Evolutionary conservation across 2,113 vertebrate genomes (phyloP).

Genomic region (Melanerpes aurifrons): DNA sequence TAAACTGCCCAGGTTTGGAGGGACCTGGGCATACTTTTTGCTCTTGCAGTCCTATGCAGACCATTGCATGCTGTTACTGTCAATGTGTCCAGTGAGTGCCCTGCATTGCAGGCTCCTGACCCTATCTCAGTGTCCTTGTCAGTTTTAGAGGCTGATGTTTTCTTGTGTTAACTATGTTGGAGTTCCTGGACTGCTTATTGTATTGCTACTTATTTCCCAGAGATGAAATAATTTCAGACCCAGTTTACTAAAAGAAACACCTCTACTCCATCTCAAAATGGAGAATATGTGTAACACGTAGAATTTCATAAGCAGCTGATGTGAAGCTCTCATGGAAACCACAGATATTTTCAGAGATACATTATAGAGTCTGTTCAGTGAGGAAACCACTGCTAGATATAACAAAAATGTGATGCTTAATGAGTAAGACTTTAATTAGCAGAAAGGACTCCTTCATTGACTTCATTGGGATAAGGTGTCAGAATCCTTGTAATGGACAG

Average conservation of each 20-base stretch:
- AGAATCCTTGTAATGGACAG: background rate
- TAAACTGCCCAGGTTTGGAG: background rate
- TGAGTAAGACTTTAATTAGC: background rate
- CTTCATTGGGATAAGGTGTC: background rate
- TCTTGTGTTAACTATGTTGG: background rate
- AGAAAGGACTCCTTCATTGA: background rate
- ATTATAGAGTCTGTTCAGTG: background rate
- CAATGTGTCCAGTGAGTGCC: accelerated
- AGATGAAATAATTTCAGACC: background rate
- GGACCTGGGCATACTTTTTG: background rate
- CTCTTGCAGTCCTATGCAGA: background rate
- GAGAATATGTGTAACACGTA: background rate
- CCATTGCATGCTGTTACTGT: accelerated
- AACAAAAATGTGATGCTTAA: background rate
- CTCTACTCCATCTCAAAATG: background rate
- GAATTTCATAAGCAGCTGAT: background rate
- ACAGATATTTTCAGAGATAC: background rate
- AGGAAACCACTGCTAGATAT: background rate
- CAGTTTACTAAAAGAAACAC: background rate
- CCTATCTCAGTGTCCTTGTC: background rate
- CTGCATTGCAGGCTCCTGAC: accelerated
- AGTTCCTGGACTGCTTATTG: background rate
- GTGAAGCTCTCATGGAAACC: background rate
- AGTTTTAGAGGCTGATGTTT: background rate
- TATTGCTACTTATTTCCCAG: background rate